Evolutionary conservation across 2,888 invertebrate species (phyloP).

Genomic region (Ariolimax columbianus): DNA sequence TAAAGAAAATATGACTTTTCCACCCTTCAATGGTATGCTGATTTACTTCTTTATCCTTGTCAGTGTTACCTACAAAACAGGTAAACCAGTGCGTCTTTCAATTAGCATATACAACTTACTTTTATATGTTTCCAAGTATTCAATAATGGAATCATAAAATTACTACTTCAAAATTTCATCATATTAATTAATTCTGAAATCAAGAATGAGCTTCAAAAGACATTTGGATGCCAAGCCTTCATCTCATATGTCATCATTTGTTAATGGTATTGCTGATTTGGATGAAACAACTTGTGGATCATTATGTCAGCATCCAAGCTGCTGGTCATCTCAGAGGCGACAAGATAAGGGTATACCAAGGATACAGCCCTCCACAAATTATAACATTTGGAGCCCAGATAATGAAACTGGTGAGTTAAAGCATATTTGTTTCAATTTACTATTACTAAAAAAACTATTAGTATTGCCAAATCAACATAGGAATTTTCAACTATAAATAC

Average conservation of each 20-base stretch:
- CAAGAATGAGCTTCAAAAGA: neutral
- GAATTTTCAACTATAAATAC: too few species aligned
- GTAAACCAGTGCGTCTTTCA: too few species aligned
- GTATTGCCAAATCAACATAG: too few species aligned
- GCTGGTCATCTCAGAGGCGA: constrained; percentile 70
- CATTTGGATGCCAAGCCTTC: neutral
- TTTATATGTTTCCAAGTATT: too few species aligned
- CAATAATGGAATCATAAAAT: too few species aligned
- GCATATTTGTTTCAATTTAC: neutral
- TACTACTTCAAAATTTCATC: too few species aligned
- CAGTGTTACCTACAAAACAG: too few species aligned
- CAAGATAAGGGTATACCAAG: constrained; percentile 63
- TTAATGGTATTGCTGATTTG: neutral
- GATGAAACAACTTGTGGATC: constrained; percentile 72
- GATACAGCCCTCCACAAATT: neutral
- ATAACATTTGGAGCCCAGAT: constrained; percentile 1
- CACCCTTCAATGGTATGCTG: too few species aligned
- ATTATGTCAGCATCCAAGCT: constrained; percentile 73
- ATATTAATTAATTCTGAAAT: neutral
- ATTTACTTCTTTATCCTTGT: too few species aligned
- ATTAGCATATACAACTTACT: too few species aligned
- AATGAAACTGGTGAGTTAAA: constrained; percentile 37
- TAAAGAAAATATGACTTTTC: too few species aligned
- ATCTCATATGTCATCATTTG: neutral
- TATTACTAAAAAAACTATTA: neutral